Conservation (phyloP, 2,113 vertebrate genomes). For the Odocoileus virginianus region DNA sequence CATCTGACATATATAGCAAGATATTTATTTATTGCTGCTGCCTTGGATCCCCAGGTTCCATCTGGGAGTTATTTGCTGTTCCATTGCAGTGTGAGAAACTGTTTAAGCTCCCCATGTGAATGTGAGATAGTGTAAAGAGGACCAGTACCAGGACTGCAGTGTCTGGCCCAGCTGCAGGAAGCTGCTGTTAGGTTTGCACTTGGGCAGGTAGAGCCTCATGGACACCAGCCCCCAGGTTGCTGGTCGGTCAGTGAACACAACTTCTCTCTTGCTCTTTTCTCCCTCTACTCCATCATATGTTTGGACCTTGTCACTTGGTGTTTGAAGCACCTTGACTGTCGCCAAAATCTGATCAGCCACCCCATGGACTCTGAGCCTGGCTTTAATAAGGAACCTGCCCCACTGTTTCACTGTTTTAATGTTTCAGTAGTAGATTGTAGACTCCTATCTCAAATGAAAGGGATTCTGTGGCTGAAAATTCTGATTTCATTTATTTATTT, state of each 20-base stretch:
- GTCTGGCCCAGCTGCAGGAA: constrained; percentile 72
- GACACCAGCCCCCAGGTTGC: constrained; percentile 48
- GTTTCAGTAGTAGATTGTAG: constrained; percentile 65
- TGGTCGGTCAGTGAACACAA: neutral
- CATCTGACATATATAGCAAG: constrained; percentile 81
- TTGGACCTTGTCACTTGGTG: constrained; percentile 74
- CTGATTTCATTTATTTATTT: constrained; percentile 62
- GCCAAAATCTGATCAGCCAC: constrained; percentile 74
- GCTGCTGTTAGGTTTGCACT: constrained; percentile 66
- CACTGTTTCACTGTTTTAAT: constrained; percentile 67
- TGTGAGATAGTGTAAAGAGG: constrained; percentile 75
- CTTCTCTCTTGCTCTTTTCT: constrained; percentile 29
- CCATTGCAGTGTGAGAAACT: constrained; percentile 74
- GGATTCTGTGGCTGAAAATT: constrained; percentile 67
- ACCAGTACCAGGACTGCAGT: constrained; percentile 69
- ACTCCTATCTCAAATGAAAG: constrained; percentile 63
- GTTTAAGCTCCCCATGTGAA: constrained; percentile 73
- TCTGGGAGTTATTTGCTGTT: constrained; percentile 76
- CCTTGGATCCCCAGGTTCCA: constrained; percentile 74
- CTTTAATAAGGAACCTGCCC: constrained; percentile 75
- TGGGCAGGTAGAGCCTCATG: constrained; percentile 68
- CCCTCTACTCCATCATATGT: constrained; percentile 60
- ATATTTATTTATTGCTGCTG: constrained; percentile 82
- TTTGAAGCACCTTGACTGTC: constrained; percentile 76
- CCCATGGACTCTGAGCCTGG: neutral